Conservation (phyloP, 2,888 invertebrate species). For the Luperina nickerlii region DNA sequence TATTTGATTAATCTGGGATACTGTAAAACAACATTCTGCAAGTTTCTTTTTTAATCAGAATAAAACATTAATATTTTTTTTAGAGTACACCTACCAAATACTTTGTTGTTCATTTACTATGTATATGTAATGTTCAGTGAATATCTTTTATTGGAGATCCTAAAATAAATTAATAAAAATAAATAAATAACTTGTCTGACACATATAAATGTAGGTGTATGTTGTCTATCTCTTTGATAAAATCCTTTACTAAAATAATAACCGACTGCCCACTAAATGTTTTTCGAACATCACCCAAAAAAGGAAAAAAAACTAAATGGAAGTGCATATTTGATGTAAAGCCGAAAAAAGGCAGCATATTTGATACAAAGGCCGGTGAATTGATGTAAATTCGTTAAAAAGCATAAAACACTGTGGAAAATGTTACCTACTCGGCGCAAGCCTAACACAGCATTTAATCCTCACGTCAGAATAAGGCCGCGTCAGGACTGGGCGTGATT, state of each 20-base stretch:
- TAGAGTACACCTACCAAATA: no score
- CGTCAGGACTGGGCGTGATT: conserved; percentile 63
- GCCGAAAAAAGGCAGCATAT: conserved; percentile 40
- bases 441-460: conserved; percentile 59
- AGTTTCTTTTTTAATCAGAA: neutral
- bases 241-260: conserved; percentile 26
- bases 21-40: neutral
- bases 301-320: conserved; percentile 5
- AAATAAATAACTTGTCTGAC: no score
- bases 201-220: neutral
- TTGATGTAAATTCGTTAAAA: conserved; percentile 57
- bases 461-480: conserved; percentile 57
- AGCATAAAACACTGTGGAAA: conserved; percentile 56
- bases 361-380: conserved; percentile 56
- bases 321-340: conserved; percentile 40
- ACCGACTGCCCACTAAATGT: conserved; percentile 25
- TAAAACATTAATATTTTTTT: no score
- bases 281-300: neutral
- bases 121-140: no score
- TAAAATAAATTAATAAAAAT: no score
- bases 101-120: no score
- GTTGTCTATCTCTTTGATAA: neutral
- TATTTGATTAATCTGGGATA: neutral
- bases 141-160: no score
- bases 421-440: conserved; percentile 54